phyloP scores from a whole-genome alignment of 1,140 invertebrate genomes.

The Bombus huntii region DNA sequence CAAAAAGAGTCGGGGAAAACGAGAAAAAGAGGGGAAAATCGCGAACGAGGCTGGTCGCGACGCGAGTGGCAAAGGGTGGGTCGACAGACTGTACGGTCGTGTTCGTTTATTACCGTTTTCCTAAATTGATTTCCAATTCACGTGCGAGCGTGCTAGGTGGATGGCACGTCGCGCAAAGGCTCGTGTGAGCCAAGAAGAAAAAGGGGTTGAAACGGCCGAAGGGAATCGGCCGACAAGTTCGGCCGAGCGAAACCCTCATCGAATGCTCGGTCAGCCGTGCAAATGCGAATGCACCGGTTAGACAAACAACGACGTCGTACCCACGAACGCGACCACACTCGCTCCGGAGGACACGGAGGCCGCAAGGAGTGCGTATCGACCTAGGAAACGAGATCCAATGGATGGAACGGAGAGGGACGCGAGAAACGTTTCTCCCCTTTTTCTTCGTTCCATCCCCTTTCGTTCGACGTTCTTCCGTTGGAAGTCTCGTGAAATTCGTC shows the following conservation, averaged over 20 bases:
- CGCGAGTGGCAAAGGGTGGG: neutral
- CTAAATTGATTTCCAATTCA: slow-evolving; percentile 70
- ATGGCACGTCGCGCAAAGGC: slow-evolving; percentile 9
- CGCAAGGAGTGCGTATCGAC: neutral
- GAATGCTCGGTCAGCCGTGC: slow-evolving; percentile 77
- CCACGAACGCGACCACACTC: neutral
- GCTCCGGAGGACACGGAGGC: too few relatives aligned
- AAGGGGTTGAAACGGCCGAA: slow-evolving; percentile 39
- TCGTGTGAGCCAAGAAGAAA: slow-evolving; percentile 26
- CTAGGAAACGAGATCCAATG: neutral
- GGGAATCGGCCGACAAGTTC: slow-evolving; percentile 65
- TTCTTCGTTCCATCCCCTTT: slow-evolving; percentile 29
- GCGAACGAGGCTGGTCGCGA: neutral
- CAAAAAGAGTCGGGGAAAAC: neutral
- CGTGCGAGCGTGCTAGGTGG: neutral
- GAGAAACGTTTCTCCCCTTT: neutral
- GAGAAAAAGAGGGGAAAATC: neutral
- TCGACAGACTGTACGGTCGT: slow-evolving; percentile 22
- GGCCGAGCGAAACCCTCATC: slow-evolving; percentile 61
- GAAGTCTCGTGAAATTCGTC: too few relatives aligned
- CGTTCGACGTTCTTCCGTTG: neutral
- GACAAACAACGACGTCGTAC: slow-evolving; percentile 69
- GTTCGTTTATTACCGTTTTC: slow-evolving; percentile 71
- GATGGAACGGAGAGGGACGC: neutral
- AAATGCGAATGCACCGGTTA: slow-evolving; percentile 77